Conservation (phyloP, 2,888 invertebrate genomes). For the Noctuana brunneofusca region DNA sequence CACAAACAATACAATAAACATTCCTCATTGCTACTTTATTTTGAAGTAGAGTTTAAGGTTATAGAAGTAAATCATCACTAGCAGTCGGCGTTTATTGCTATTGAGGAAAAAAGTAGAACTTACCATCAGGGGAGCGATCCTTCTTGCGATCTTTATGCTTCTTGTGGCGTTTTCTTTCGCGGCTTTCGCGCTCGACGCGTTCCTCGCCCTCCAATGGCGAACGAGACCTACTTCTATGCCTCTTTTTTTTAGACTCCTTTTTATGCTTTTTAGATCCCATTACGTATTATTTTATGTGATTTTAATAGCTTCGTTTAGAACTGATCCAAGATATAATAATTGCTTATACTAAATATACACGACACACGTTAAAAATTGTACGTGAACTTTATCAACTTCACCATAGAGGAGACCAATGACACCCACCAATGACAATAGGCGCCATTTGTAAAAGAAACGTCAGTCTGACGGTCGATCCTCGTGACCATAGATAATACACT, state of each 20-base stretch:
- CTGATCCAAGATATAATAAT: too few relatives aligned
- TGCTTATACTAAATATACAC: too few relatives aligned
- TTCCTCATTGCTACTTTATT: background rate
- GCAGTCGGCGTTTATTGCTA: slow-evolving; percentile 49
- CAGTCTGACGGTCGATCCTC: too few relatives aligned
- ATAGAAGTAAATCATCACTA: slow-evolving; percentile 55
- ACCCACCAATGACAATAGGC: too few relatives aligned
- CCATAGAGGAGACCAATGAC: too few relatives aligned
- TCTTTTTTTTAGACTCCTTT: slow-evolving; percentile 86
- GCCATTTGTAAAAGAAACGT: too few relatives aligned
- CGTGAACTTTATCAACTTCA: too few relatives aligned
- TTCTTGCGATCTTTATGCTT: slow-evolving; percentile 82
- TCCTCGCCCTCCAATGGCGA: slow-evolving; percentile 82
- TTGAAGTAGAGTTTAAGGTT: slow-evolving; percentile 29
- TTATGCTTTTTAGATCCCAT: slow-evolving; percentile 90
- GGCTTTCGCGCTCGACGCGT: slow-evolving; percentile 75
- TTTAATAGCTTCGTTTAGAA: too few relatives aligned
- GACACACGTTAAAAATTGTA: too few relatives aligned
- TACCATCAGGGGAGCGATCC: slow-evolving; percentile 83
- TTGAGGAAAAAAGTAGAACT: slow-evolving; percentile 51
- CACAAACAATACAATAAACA: slow-evolving; percentile 28
- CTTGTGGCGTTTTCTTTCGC: slow-evolving; percentile 76
- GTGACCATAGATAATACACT: too few relatives aligned
- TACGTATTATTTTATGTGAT: slow-evolving; percentile 32
- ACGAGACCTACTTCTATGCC: slow-evolving; percentile 84